Evolutionary conservation across 2,888 invertebrate species (phyloP).

Genomic region (Allacma fusca): DNA sequence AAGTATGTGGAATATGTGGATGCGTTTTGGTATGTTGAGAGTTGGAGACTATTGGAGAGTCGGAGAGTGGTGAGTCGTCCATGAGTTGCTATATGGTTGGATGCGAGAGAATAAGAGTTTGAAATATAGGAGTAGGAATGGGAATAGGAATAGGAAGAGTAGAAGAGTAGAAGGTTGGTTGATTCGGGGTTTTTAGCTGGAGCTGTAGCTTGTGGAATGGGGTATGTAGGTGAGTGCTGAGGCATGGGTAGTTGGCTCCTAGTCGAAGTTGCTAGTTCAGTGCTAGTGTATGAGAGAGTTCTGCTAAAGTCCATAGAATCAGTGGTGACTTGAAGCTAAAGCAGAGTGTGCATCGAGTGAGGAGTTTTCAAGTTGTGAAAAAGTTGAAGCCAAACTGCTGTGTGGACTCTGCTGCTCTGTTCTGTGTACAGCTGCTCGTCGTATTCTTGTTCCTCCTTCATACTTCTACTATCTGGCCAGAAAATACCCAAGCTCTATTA

Average conservation of each 20-base stretch:
- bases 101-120: too few relatives aligned
- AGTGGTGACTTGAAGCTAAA: conserved; percentile 21
- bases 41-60: background rate
- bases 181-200: background rate
- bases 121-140: too few relatives aligned
- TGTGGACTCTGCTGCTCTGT: background rate
- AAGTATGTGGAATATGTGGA: background rate
- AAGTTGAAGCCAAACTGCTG: background rate
- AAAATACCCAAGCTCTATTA: too few relatives aligned
- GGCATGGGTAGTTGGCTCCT: conserved; percentile 17
- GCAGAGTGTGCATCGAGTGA: conserved; percentile 16
- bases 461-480: too few relatives aligned
- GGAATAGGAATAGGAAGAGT: background rate
- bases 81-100: too few relatives aligned
- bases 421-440: background rate
- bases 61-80: too few relatives aligned
- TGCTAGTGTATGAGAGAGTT: background rate
- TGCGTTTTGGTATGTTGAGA: background rate
- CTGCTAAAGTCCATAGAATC: conserved; percentile 19
- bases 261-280: background rate
- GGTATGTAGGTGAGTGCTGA: background rate
- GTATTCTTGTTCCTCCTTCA: too few relatives aligned
- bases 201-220: conserved; percentile 8
- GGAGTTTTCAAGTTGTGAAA: conserved; percentile 1
- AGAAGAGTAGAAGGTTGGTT: background rate